Conservation (phyloP, 1,140 invertebrate species). For the Calycopis cecrops region DNA sequence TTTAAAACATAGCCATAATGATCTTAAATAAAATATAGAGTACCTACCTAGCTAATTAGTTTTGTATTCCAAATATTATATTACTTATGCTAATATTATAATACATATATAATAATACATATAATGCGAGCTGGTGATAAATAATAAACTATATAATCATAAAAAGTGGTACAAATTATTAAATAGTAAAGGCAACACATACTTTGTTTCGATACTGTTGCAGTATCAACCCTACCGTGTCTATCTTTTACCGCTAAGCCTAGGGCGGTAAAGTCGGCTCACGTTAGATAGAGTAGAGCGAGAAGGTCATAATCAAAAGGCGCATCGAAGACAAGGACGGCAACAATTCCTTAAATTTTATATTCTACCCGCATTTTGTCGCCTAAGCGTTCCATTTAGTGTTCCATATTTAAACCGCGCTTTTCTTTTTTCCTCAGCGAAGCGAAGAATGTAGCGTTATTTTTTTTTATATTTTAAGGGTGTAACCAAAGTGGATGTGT, state of each 20-base stretch:
- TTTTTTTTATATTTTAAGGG: slow-evolving; percentile 62
- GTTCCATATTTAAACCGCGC: slow-evolving; percentile 72
- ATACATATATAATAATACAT: too few species aligned
- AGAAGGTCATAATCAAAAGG: slow-evolving; percentile 34
- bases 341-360: slow-evolving; percentile 64
- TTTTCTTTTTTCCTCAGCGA: slow-evolving; percentile 60
- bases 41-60: too few species aligned
- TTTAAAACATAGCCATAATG: too few species aligned
- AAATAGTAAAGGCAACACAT: too few species aligned
- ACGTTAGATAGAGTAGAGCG: slow-evolving; percentile 57
- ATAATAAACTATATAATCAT: too few species aligned
- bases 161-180: too few species aligned
- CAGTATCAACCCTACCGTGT: slow-evolving; percentile 57
- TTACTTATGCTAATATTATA: too few species aligned
- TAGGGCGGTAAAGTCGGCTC: slow-evolving; percentile 62
- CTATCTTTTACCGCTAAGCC: slow-evolving; percentile 73
- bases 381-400: slow-evolving; percentile 74
- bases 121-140: too few species aligned
- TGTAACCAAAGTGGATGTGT: slow-evolving; percentile 50
- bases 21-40: too few species aligned
- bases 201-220: background rate
- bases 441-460: slow-evolving; percentile 58
- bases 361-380: slow-evolving; percentile 74
- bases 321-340: slow-evolving; percentile 41
- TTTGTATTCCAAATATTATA: too few species aligned